These are phyloP conservation scores for Cephus rjabovi DNA, from an alignment of 2,888 invertebrate species.

Conservation along the genomic window DNA sequence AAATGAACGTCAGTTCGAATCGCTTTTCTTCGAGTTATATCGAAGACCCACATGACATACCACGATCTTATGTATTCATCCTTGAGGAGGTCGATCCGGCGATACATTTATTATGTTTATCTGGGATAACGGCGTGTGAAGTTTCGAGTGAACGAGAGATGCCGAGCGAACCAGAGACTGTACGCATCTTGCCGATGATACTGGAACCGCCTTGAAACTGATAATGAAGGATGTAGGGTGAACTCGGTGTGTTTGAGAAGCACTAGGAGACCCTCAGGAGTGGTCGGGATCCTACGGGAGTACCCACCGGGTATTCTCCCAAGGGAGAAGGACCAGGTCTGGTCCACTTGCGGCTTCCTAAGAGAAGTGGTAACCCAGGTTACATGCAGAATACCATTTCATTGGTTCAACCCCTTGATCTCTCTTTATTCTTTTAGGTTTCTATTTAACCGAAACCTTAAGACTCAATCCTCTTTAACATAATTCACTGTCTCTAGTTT, in stretches of 20 bases:
- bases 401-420: neutral
- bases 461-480: neutral
- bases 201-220: constrained; percentile 4
- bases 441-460: neutral
- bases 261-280: constrained; percentile 51
- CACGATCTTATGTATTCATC: neutral
- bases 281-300: constrained; percentile 46
- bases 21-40: neutral
- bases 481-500: neutral
- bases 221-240: constrained; percentile 47
- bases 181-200: neutral
- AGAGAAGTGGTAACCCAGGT: constrained; percentile 52
- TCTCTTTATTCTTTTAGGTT: neutral
- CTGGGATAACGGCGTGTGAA: constrained; percentile 38
- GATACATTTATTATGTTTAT: neutral
- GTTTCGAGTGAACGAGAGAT: constrained; percentile 31
- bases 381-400: constrained; percentile 52
- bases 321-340: constrained; percentile 25
- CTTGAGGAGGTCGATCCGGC: neutral
- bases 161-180: constrained; percentile 5
- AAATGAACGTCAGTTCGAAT: neutral
- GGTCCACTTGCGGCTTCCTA: constrained; percentile 19
- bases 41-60: neutral
- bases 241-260: constrained; percentile 47
- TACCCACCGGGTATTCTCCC: constrained; percentile 30